Conservation (phyloP, 2,797 vertebrate species). For the Hylomyscus alleni region DNA sequence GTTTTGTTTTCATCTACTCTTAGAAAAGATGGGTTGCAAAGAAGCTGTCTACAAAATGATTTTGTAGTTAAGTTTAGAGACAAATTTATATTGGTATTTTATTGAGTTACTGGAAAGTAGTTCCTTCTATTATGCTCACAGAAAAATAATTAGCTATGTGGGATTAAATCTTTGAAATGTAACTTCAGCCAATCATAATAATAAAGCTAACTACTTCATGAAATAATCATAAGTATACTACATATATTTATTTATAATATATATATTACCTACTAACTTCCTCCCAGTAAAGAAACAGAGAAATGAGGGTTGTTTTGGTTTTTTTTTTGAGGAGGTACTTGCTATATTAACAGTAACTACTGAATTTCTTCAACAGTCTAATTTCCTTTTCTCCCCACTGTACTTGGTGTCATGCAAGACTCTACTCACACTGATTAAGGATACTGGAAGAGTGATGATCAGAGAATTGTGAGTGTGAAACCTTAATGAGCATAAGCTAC, state of each 20-base stretch:
- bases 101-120: background rate
- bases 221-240: constrained; percentile 73
- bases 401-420: constrained; percentile 51
- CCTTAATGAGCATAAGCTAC: constrained; percentile 50
- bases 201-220: constrained; percentile 57
- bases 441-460: constrained; percentile 50
- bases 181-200: constrained; percentile 60
- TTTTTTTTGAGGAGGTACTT: constrained; percentile 48
- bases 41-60: constrained; percentile 24
- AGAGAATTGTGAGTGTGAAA: constrained; percentile 65
- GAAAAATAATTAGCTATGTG: constrained; percentile 49
- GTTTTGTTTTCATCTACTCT: constrained; percentile 41
- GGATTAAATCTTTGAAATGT: constrained; percentile 53
- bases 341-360: constrained; percentile 62
- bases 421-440: constrained; percentile 51
- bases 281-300: constrained; percentile 78
- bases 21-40: constrained; percentile 53
- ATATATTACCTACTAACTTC: constrained; percentile 72
- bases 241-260: background rate
- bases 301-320: constrained; percentile 65
- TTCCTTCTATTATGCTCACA: constrained; percentile 31
- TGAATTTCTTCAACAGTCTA: constrained; percentile 56
- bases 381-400: constrained; percentile 42
- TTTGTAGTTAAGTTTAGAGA: constrained; percentile 46
- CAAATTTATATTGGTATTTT: constrained; percentile 42